Evolutionary conservation across 2,797 vertebrate genomes (phyloP).

Genomic region (Melanogrammus aeglefinus): DNA sequence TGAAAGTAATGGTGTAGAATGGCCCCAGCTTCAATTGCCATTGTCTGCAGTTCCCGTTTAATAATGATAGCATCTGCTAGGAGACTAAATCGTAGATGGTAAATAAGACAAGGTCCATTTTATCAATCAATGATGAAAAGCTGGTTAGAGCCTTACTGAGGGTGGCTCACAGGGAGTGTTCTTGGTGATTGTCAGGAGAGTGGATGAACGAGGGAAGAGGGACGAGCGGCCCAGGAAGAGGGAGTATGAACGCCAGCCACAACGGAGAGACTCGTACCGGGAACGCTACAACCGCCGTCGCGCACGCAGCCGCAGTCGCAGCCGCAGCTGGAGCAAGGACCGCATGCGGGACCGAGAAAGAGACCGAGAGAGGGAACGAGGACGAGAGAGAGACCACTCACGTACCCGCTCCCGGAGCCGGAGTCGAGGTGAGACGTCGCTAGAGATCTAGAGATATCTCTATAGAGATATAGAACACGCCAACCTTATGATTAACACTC

Average conservation of each 20-base stretch:
- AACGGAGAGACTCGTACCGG: conserved; percentile 90
- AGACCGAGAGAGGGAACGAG: conserved; percentile 82
- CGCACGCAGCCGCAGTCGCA: conserved; percentile 90
- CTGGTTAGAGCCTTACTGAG: not conserved
- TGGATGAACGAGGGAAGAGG: conserved; percentile 89
- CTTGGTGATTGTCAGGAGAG: conserved; percentile 72
- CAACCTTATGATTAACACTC: not conserved
- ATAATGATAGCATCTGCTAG: not conserved
- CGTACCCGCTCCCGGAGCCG: conserved; percentile 77
- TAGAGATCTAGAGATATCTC: no score
- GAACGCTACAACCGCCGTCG: conserved; percentile 93
- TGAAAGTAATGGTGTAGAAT: not conserved
- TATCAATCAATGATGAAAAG: not conserved
- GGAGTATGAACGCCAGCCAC: conserved; percentile 89
- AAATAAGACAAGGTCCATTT: not conserved
- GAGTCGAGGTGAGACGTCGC: conserved; percentile 63
- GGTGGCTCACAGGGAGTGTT: not conserved
- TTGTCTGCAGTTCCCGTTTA: not conserved
- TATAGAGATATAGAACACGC: no score
- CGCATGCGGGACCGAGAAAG: conserved; percentile 85
- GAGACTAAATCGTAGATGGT: not conserved
- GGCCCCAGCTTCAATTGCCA: not conserved
- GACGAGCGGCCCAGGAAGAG: conserved; percentile 94
- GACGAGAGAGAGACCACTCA: conserved; percentile 76
- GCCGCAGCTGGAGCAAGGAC: conserved; percentile 95